Base-by-base conservation (phyloP, 2,113 vertebrate species). In the Sprattus sprattus region DNA sequence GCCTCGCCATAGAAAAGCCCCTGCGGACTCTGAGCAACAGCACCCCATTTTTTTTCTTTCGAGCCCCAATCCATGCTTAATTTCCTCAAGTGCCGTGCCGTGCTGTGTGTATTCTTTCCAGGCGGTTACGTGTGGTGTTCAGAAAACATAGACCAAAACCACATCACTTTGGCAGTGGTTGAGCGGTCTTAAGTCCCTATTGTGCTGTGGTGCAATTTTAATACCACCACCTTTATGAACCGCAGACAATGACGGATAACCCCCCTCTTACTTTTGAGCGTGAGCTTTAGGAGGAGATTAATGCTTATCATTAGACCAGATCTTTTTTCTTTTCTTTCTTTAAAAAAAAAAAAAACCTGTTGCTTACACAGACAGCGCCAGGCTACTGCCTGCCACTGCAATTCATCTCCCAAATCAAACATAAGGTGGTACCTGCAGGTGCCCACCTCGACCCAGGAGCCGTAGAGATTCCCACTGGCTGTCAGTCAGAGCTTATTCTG, bases 401-500 rank as follows among this genome's bases (percentile, higher is more conserved):
- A 28, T 82, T 67, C 50, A 83, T 82, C 16, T 85, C 71, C 52
- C 46, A 18, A 32, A 44, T 49, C 28, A 8, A 46, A 49, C 25
- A 32, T 8, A 18, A n/a, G 47, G 84, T 57, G 81, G 25, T 28
- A 8, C 45, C 54, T 32, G 60, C 5, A 25, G 32, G 81, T 80
- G 52, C 50, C 85, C 82, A 81, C 81, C 39, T 39, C 2, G 39
- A 39, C 39, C 39, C 39, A 39, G 2, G 39, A 39, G 39, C 39
- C 39, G 39, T 49, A 83, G 45, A 88, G 18, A 75, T 46, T 16
- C 47, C 50, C 87, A 57, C 39, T 83, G 85, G 50, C 86, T 91
- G 91, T 93, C 92, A 91, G 83, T 93, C 93, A 91, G 75, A 0
- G 85, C 60, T 67, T 90, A 89, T 86, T 91, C 90, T 91, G 90